A percentile compares a stretch with the other conserved stretches of the same genome.
Conservation (phyloP, 2,888 invertebrate species). For the Cantharis lateralis region DNA sequence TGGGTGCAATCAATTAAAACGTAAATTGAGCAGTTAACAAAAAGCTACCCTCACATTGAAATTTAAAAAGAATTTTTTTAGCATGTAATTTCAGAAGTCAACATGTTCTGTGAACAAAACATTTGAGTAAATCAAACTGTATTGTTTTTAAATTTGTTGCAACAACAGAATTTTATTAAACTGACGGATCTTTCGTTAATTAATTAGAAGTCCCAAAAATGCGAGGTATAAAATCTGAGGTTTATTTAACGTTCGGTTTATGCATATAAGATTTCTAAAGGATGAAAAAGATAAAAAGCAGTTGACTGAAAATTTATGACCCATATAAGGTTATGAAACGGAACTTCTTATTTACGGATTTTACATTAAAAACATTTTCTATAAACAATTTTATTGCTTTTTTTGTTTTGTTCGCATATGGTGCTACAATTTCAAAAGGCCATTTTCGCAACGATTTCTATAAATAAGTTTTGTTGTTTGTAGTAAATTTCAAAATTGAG, state of each 20-base stretch:
- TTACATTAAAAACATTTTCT: not conserved
- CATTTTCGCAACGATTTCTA: not conserved
- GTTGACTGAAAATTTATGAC: not conserved
- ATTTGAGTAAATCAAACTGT: not conserved
- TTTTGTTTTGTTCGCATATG: not conserved
- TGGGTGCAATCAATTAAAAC: too few relatives aligned
- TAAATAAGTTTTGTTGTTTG: not conserved
- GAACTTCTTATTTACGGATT: not conserved
- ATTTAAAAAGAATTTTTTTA: too few relatives aligned
- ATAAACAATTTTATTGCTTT: not conserved
- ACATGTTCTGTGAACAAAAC: too few relatives aligned
- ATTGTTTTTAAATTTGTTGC: not conserved
- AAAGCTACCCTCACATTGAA: too few relatives aligned
- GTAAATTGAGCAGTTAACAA: too few relatives aligned
- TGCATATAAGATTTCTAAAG: not conserved
- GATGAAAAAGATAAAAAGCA: not conserved
- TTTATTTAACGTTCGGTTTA: not conserved
- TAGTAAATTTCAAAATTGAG: not conserved
- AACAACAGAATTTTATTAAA: not conserved
- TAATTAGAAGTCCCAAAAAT: not conserved
- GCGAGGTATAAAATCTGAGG: too few relatives aligned
- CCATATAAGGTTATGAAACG: not conserved
- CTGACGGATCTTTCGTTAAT: too few relatives aligned
- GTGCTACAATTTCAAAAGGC: not conserved
- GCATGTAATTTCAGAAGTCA: too few relatives aligned